Evolutionary conservation across 2,797 vertebrate species (phyloP), one percentile per base, ranked within the genome.

Genomic region (Todus mexicanus): DNA sequence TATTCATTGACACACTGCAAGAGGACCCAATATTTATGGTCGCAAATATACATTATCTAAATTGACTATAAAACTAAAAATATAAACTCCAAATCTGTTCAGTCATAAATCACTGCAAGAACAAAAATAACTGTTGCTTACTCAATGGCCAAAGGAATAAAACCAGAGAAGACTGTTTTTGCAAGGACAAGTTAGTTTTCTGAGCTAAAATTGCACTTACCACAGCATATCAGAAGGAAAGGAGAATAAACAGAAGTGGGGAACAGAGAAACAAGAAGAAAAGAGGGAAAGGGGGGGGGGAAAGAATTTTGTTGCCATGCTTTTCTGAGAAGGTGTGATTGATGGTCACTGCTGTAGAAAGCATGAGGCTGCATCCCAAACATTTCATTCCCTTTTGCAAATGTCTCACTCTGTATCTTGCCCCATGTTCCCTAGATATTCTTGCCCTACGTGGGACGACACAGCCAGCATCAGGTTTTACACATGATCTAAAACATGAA

Each of bases 291-390:
- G 1, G 4, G 11, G 2, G 4, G 4, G 3, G 6, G 6, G 10
- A n/a, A 80, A 95, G 65, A 33, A 77, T 95, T 96, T 92, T 90
- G 89, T 78, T 88, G 94, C 88, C 76, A 50, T 23, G 29, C 65
- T 91, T 89, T 98, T 98, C 98, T 98, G 97, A 97, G 98, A 98
- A 98, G 95, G 88, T 96, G 88, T 97, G 98, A 98, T 96, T 97
- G 97, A 98, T 97, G 95, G 87, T 95, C 95, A 97, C 97, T 97
- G 95, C 91, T 88, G 94, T 91, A 95, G 71, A 87, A 94, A 91
- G 74, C 91, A 95, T 93, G 75, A 95, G 84, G 77, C 89, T 85
- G 90, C 94, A 95, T 97, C 97, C 96, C 97, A 95, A 94, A 96
- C 88, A 88, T 97, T 98, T 97, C 87, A 95, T 97, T 96, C 92